These are phyloP conservation scores for Nyctibius bracteatus DNA, from an alignment of 2,113 vertebrate genomes.

Conservation along the genomic window DNA sequence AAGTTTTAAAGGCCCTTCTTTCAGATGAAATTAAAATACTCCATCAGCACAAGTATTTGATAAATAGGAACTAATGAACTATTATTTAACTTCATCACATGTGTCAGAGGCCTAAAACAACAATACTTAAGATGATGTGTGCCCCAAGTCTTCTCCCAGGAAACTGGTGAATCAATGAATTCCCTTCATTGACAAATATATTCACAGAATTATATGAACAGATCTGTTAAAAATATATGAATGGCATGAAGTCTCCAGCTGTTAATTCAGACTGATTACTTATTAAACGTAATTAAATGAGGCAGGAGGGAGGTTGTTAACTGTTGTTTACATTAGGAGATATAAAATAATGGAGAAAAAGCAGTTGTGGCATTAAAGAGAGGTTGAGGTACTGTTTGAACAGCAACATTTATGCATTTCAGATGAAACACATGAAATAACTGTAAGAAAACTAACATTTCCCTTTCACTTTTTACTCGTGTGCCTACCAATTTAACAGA, in stretches of 20 bases:
- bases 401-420: not conserved
- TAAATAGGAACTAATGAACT: not conserved
- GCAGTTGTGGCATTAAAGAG: not conserved
- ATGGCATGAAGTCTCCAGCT: not conserved
- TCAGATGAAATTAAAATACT: not conserved
- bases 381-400: not conserved
- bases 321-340: not conserved
- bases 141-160: not conserved
- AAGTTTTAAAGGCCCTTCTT: not conserved
- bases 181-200: not conserved
- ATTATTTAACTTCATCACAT: not conserved
- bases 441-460: not conserved
- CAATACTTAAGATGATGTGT: not conserved
- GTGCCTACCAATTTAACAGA: not conserved
- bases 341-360: not conserved
- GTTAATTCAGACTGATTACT: constrained; percentile 36
- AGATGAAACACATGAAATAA: not conserved
- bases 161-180: not conserved
- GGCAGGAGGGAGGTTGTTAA: not conserved
- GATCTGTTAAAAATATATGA: not conserved
- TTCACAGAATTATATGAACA: not conserved
- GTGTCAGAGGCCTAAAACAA: not conserved
- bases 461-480: not conserved
- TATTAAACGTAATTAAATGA: constrained; percentile 23
- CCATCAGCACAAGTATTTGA: not conserved